These are phyloP conservation scores for Tenthredo notha DNA, from an alignment of 2,888 invertebrate species.

Conservation along the genomic window DNA sequence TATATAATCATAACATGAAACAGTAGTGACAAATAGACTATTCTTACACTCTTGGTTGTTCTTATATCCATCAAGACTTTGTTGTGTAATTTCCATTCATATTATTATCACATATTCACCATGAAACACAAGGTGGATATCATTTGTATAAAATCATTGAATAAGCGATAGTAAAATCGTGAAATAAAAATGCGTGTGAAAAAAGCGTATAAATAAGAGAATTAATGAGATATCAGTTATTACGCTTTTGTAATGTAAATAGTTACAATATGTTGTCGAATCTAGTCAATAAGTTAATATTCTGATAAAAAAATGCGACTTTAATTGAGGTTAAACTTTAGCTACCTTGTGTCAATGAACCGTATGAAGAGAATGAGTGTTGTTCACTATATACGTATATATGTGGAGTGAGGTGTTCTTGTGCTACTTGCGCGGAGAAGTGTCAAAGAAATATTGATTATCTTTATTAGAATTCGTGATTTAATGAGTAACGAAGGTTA, in stretches of 20 bases:
- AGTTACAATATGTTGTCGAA: not conserved
- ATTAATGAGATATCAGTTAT: not conserved
- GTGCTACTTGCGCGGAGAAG: not conserved
- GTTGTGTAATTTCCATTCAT: not conserved
- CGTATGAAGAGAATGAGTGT: not conserved
- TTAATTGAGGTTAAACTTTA: conserved; percentile 1
- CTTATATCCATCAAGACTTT: not conserved
- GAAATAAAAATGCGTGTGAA: no score
- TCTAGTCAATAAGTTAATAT: not conserved
- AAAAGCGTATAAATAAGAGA: no score
- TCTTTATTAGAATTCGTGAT: not conserved
- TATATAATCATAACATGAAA: not conserved
- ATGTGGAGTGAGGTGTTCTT: not conserved
- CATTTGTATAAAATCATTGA: not conserved
- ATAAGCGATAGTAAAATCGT: not conserved
- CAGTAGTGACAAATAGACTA: not conserved
- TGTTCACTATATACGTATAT: not conserved
- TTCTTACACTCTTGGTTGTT: not conserved
- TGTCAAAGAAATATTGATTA: conserved; percentile 34
- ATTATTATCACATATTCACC: not conserved
- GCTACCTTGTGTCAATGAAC: conserved; percentile 42
- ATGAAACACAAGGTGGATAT: not conserved
- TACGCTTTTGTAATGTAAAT: not conserved
- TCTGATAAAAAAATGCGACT: not conserved
- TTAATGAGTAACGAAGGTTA: conserved; percentile 12